phyloP scores from a whole-genome alignment of 2,888 invertebrate genomes.

The Agrilus cyanescens region DNA sequence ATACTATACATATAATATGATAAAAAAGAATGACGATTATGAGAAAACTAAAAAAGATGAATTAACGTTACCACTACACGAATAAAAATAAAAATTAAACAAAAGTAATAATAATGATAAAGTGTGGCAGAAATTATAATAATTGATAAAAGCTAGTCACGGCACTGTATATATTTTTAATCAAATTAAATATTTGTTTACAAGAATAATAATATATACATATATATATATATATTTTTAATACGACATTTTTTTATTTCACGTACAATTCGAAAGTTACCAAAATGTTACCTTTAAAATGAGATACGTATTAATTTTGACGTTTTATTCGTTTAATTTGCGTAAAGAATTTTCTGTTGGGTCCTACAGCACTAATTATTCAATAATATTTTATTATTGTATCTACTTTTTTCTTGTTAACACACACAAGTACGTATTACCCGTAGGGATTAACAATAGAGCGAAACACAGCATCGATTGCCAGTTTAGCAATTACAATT shows the following conservation, averaged over 20 bases:
- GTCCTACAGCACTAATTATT: no score
- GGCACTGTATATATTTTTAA: slow-evolving; percentile 29
- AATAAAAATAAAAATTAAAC: slow-evolving; percentile 16
- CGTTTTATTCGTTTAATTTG: slow-evolving; percentile 6
- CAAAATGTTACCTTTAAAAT: slow-evolving; percentile 17
- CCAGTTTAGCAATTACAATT: no score
- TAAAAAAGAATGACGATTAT: no score
- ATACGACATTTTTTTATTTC: slow-evolving; percentile 24
- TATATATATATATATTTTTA: slow-evolving; percentile 28
- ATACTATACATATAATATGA: no score
- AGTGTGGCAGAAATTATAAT: slow-evolving; percentile 15
- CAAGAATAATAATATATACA: slow-evolving; percentile 20
- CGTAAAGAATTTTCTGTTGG: no score
- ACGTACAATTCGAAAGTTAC: slow-evolving; percentile 18
- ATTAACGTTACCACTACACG: slow-evolving; percentile 32
- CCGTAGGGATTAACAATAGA: no score
- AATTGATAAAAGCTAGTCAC: slow-evolving; percentile 35
- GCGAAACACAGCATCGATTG: no score
- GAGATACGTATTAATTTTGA: slow-evolving; percentile 9
- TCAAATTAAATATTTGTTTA: slow-evolving; percentile 26
- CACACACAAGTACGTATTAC: no score
- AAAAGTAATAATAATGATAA: background rate
- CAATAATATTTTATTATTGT: no score
- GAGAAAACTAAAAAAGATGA: slow-evolving; percentile 1
- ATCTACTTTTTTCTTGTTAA: no score